Base-by-base conservation (phyloP, 1,140 invertebrate species). In the Cherax destructor region DNA sequence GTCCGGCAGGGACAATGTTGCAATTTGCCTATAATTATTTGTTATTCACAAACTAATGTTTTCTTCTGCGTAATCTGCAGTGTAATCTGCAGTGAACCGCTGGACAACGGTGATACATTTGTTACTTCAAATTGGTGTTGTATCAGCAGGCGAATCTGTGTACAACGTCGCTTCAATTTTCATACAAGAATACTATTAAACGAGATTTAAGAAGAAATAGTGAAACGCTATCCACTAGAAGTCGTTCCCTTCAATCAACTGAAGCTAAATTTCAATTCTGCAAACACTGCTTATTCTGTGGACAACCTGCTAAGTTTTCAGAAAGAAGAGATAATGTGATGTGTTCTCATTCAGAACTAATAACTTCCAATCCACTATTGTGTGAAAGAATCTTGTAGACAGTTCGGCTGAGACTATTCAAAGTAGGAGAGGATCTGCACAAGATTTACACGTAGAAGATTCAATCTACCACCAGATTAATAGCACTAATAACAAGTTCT, bases 351-450 rank as follows among this genome's bases (percentile, higher is more conserved):
- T 49, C 61, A 76, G 84, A 49, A 76, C 84, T n/a, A 18, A 13
- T 76, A 69, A 86, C 41, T 74, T 86, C 49, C 84, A 76, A 65
- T 18, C 49, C 9, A 86, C 84, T 49, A 24, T 86, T 72, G 56
- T 85, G 41, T 85, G 65, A 52, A 5, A 4, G 9, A 74, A 85
- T 30, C 52, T 3, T 65, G 83, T 21, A 13, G 83, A 69, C 52
- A 11, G 10, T 13, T 85, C 56, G 6, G 83, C 83, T 74, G 2
- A 69, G 9, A 47, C n/a, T 85, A 3, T 85, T 21, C 59, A 69
- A 61, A 85, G 50, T 61, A 41, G 83, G 41, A 69, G 77, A 11
- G 52, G 3, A 52, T 69, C 1, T 85, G 83, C 52, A 47, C 49
- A 4, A 49, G 83, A 85, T 49, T 52, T 85, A 2, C 83, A 41